These are phyloP conservation scores for Ophion obscuratus DNA, from an alignment of 2,888 invertebrate species.

Conservation along the genomic window DNA sequence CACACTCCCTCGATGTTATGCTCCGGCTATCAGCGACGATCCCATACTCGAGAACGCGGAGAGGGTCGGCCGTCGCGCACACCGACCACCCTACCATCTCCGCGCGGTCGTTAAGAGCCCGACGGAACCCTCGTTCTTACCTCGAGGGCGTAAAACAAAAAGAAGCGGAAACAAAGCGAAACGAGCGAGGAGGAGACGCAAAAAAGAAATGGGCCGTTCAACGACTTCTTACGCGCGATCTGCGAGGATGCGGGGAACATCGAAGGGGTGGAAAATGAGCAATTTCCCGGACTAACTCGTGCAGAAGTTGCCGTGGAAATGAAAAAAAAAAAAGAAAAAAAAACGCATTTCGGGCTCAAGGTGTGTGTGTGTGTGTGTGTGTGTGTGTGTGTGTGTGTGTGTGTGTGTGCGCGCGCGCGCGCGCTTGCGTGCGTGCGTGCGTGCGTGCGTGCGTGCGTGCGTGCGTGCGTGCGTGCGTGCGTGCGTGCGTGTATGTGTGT, in stretches of 20 bases:
- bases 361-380: too few species aligned
- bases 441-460: too few species aligned
- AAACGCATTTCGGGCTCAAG: too few species aligned
- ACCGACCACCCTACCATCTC: constrained; percentile 7
- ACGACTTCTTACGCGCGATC: constrained; percentile 44
- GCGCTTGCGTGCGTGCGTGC: too few species aligned
- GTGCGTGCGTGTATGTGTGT: too few species aligned
- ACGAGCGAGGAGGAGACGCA: background rate
- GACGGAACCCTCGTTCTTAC: constrained; percentile 43
- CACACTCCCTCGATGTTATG: constrained; percentile 49
- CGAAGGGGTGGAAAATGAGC: constrained; percentile 26
- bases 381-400: too few species aligned
- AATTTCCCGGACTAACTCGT: constrained; percentile 33
- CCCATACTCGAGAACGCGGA: background rate
- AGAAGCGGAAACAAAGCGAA: constrained; percentile 7
- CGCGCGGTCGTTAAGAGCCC: constrained; percentile 60
- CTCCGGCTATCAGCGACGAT: constrained; percentile 43
- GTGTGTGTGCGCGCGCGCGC: too few species aligned
- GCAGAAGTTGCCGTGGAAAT: background rate
- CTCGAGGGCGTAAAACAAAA: constrained; percentile 24
- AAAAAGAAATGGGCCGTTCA: constrained; percentile 48
- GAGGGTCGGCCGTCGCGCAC: constrained; percentile 38
- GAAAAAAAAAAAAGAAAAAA: too few species aligned
- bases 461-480: too few species aligned
- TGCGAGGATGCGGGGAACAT: constrained; percentile 34